Percentiles rank a stretch among this genome's conserved stretches.
Evolutionary conservation across 2,113 vertebrate species (phyloP).

Genomic region (Pangasianodon gigas): DNA sequence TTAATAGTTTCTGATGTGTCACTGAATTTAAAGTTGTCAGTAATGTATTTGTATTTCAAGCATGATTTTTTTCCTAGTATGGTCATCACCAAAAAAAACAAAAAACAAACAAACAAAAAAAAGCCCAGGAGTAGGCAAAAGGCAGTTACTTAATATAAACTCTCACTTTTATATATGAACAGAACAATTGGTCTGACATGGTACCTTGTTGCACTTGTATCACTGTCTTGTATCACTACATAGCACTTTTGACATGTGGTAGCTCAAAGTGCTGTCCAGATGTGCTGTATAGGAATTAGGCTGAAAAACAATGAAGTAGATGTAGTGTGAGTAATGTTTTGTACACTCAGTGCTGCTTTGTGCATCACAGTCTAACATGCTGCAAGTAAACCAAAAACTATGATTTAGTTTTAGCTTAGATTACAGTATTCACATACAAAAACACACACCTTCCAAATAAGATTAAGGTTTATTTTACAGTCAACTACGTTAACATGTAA

Average conservation of each 20-base stretch:
- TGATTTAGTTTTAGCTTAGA: not conserved
- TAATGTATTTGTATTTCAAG: not conserved
- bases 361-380: not conserved
- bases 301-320: not conserved
- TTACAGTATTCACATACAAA: not conserved
- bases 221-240: not conserved
- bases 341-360: not conserved
- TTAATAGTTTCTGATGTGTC: not conserved
- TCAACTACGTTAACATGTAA: not conserved
- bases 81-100: not conserved
- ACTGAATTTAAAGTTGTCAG: not conserved
- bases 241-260: not conserved
- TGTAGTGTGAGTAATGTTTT: not conserved
- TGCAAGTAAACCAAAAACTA: not conserved
- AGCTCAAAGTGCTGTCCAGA: not conserved
- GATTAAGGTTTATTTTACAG: conserved; percentile 39
- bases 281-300: not conserved
- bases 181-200: not conserved
- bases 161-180: not conserved
- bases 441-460: not conserved
- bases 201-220: not conserved
- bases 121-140: not conserved
- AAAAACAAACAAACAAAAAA: too few species aligned
- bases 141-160: not conserved
- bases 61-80: not conserved